phyloP scores from a whole-genome alignment of 2,797 vertebrate species.

The Pangasius djambal region DNA sequence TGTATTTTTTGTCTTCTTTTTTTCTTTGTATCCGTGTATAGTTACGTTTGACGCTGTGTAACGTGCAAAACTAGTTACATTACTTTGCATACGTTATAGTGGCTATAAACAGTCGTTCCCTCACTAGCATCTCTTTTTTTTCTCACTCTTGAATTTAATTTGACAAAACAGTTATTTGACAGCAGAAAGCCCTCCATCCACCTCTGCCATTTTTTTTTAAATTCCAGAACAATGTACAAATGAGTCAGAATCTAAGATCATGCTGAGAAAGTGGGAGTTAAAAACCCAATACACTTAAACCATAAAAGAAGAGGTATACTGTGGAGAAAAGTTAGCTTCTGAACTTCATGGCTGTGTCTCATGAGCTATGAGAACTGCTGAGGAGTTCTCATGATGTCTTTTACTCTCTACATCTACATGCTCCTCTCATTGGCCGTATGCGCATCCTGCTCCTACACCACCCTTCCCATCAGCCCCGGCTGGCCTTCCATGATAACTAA shows the following conservation, averaged over 20 bases:
- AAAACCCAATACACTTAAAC: neutral
- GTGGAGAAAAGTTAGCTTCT: neutral
- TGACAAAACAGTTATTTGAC: neutral
- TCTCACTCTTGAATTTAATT: neutral
- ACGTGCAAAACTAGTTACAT: neutral
- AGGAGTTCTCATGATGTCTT: slow-evolving; percentile 20
- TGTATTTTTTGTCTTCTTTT: neutral
- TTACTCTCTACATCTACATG: slow-evolving; percentile 32
- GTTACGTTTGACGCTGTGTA: neutral
- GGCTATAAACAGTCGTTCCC: neutral
- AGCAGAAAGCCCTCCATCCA: neutral
- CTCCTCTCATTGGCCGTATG: slow-evolving; percentile 21
- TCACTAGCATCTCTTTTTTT: neutral
- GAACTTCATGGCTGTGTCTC: slow-evolving; percentile 2
- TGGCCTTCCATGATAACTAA: slow-evolving; percentile 72
- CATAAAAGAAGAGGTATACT: neutral
- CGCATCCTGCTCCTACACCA: neutral
- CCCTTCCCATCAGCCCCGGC: slow-evolving; percentile 66
- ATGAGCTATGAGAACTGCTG: slow-evolving; percentile 22
- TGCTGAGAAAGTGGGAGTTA: neutral
- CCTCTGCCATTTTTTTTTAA: neutral
- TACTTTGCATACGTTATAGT: neutral
- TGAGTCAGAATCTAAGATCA: neutral
- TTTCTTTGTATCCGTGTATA: neutral
- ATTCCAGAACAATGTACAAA: neutral